These are phyloP conservation scores for Malthinus seriepunctatus DNA, from an alignment of 2,888 invertebrate genomes.

Conservation along the genomic window DNA sequence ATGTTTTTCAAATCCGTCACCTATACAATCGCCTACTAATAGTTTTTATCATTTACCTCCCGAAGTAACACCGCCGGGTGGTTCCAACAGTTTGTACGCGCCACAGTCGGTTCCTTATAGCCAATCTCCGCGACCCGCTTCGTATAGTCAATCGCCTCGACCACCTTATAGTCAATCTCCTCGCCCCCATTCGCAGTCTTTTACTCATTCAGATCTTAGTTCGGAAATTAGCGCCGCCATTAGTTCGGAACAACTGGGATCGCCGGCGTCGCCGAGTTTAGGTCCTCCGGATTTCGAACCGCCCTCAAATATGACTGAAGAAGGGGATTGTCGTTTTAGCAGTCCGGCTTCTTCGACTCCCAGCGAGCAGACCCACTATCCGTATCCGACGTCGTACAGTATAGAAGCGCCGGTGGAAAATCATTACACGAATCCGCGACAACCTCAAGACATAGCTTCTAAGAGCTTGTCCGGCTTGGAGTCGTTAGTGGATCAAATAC, in stretches of 20 bases:
- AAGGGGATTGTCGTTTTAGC: slow-evolving; percentile 57
- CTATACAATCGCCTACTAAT: slow-evolving; percentile 56
- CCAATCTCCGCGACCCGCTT: slow-evolving; percentile 38
- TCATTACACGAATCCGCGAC: slow-evolving; percentile 56
- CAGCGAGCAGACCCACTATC: slow-evolving; percentile 49
- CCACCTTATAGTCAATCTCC: slow-evolving; percentile 48
- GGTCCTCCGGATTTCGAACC: slow-evolving; percentile 78
- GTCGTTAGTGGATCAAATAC: slow-evolving; percentile 89
- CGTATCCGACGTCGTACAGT: slow-evolving; percentile 51
- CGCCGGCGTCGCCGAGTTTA: slow-evolving; percentile 68
- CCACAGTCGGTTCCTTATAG: slow-evolving; percentile 44
- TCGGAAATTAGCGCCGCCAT: slow-evolving; percentile 80
- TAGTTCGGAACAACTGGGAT: slow-evolving; percentile 67
- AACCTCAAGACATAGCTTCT: slow-evolving; percentile 77
- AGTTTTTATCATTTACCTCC: slow-evolving; percentile 55
- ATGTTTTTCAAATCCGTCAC: slow-evolving; percentile 57
- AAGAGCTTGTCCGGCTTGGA: slow-evolving; percentile 86
- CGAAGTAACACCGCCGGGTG: slow-evolving; percentile 52
- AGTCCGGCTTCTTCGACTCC: slow-evolving; percentile 56
- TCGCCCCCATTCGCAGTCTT: slow-evolving; percentile 58
- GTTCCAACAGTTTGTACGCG: slow-evolving; percentile 48
- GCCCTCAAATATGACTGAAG: slow-evolving; percentile 61
- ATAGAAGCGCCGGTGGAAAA: slow-evolving; percentile 48
- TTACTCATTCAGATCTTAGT: slow-evolving; percentile 73
- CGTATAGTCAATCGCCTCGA: slow-evolving; percentile 49